Evolutionary conservation across 1,140 invertebrate genomes (phyloP), one percentile per base, ranked within the genome.

Genomic region (Nephila pilipes): DNA sequence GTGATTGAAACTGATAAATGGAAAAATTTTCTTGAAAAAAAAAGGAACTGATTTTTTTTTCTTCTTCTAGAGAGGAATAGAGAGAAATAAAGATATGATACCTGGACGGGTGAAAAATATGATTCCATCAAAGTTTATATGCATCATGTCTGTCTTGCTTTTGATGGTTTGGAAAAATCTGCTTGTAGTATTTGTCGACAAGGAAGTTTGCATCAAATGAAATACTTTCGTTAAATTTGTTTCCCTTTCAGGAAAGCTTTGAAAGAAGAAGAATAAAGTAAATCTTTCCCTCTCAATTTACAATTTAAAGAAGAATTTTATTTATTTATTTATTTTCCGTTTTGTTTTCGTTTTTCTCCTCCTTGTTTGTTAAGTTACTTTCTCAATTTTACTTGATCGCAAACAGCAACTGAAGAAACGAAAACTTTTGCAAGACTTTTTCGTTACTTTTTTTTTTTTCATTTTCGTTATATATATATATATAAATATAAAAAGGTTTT

Each of bases 1-100:
- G 69, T 79, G 88, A 90, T 90, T 90, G 88, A 90, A 57, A 57
- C 69, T 90, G 65, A 90, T 90, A 90, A 90, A 90, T 90, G 75
- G 88, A 75, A 90, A 57, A 90, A 12, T 87, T 90, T 90, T 80
- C 60, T 18, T 32, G 69, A 29, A 16, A 22, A 75, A 75, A 75
- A 75, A 16, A 32, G 6, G 25, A 10, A 65, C 14, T 5, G 5
- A 46, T n/a, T 87, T 87, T 38, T 55, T 46, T 55, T 75, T 32
- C 29, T 18, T 2, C 20, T 75, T 75, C 29, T 18, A 36, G n/a
- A n/a, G n/a, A n/a, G n/a, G n/a, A n/a, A 1, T 38, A 16, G 29
- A 55, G 46, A 85, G 57, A 58, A 87, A 65, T 65, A 87, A 38
- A 65, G 29, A 38, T 87, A 29, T 65, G 20, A 87, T 87, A 87